Evolutionary conservation across 2,797 vertebrate genomes (phyloP).

Genomic region (Anguilla anguilla): DNA sequence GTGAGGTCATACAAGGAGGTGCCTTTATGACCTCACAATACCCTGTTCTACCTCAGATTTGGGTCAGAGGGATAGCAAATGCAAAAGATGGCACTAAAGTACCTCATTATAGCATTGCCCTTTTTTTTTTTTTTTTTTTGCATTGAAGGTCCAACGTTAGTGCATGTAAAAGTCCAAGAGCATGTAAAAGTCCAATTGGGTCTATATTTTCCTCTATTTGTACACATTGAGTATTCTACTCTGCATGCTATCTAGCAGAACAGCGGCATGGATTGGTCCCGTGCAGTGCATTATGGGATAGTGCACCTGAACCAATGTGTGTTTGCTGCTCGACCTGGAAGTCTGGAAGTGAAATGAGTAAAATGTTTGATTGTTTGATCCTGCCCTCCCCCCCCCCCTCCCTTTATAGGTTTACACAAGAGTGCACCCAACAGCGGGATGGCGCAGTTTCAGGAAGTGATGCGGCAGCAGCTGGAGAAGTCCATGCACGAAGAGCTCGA

Average conservation of each 20-base stretch:
- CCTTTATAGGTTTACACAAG: slow-evolving; percentile 78
- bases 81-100: background rate
- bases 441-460: slow-evolving; percentile 94
- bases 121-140: too few relatives aligned
- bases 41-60: background rate
- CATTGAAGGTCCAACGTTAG: too few relatives aligned
- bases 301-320: background rate
- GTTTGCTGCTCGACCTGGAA: background rate
- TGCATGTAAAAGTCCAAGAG: too few relatives aligned
- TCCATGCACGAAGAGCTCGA: slow-evolving; percentile 92
- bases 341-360: background rate
- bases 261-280: too few relatives aligned
- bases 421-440: slow-evolving; percentile 78
- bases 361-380: background rate
- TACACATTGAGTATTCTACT: too few relatives aligned
- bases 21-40: background rate
- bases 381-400: background rate
- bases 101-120: background rate
- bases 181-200: too few relatives aligned
- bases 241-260: too few relatives aligned
- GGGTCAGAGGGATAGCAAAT: background rate
- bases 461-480: slow-evolving; percentile 88
- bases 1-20: background rate
- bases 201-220: too few relatives aligned
- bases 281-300: background rate